These are phyloP conservation scores for Seriola aureovittata DNA, from an alignment of 2,113 vertebrate species.

Conservation along the genomic window DNA sequence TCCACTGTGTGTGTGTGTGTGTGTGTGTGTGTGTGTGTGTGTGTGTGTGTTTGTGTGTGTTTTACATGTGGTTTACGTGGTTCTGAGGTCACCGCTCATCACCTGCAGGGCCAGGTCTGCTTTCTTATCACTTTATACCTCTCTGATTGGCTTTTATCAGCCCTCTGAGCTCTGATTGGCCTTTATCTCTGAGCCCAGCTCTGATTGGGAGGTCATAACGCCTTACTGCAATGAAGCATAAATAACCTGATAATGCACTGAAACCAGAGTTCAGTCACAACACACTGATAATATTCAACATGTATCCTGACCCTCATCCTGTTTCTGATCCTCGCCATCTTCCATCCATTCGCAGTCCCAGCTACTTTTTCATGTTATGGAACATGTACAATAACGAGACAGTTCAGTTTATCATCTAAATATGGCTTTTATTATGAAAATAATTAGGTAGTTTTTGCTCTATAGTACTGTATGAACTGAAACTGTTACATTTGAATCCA, in stretches of 20 bases:
- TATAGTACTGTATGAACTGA: too few relatives aligned
- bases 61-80: conserved; percentile 51
- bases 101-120: conserved; percentile 63
- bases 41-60: conserved; percentile 20
- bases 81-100: conserved; percentile 56
- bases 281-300: conserved; percentile 47
- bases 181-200: conserved; percentile 62
- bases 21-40: conserved; percentile 14
- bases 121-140: conserved; percentile 71
- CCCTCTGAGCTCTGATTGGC: conserved; percentile 73
- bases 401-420: not conserved
- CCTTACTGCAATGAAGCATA: conserved; percentile 67
- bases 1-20: not conserved
- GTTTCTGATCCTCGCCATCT: conserved; percentile 5
- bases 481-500: not conserved
- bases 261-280: conserved; percentile 54
- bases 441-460: too few relatives aligned
- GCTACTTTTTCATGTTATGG: not conserved
- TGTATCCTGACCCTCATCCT: conserved; percentile 48
- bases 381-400: not conserved
- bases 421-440: not conserved
- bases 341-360: not conserved
- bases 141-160: conserved; percentile 75
- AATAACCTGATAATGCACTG: conserved; percentile 68
- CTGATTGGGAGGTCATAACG: conserved; percentile 71